These are phyloP conservation scores for Palythoa grandis DNA, from an alignment of 92 coral and sea anemone species.

Conservation along the genomic window DNA sequence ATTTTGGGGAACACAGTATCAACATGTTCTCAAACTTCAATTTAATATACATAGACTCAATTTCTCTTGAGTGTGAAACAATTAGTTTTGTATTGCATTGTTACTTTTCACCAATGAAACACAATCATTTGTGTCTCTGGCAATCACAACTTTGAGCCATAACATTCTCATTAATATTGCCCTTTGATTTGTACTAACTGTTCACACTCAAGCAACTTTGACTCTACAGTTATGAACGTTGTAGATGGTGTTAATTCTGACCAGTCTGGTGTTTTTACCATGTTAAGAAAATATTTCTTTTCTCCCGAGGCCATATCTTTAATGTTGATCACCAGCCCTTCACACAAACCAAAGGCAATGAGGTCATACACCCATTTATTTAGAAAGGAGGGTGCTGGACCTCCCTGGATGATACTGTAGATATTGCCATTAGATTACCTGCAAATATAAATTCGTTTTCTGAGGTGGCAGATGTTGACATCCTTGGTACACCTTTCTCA, in stretches of 20 bases:
- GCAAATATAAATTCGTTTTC: constrained; percentile 57
- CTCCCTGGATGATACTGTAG: constrained; percentile 62
- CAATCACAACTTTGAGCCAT: constrained; percentile 1
- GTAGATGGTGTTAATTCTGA: neutral
- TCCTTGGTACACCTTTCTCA: constrained; percentile 49
- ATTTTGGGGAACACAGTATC: neutral
- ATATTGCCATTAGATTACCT: constrained; percentile 65
- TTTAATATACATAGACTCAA: constrained; percentile 10
- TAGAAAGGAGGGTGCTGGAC: constrained; percentile 63
- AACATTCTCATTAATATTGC: neutral
- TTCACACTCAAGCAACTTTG: neutral
- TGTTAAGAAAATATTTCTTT: constrained; percentile 47
- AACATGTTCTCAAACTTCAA: constrained; percentile 4
- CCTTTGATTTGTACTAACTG: constrained; percentile 1
- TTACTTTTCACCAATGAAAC: constrained; percentile 24
- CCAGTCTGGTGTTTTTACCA: constrained; percentile 40
- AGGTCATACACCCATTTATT: constrained; percentile 59
- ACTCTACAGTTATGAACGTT: neutral
- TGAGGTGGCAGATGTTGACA: constrained; percentile 59
- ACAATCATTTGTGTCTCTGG: neutral
- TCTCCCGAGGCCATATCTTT: constrained; percentile 37
- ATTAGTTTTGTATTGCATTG: constrained; percentile 2
- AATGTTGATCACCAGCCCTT: constrained; percentile 39
- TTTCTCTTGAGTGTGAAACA: constrained; percentile 17
- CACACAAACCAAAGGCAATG: constrained; percentile 51